These are phyloP conservation scores for Lysandra bellargus DNA, from an alignment of 2,888 invertebrate species.

Conservation along the genomic window DNA sequence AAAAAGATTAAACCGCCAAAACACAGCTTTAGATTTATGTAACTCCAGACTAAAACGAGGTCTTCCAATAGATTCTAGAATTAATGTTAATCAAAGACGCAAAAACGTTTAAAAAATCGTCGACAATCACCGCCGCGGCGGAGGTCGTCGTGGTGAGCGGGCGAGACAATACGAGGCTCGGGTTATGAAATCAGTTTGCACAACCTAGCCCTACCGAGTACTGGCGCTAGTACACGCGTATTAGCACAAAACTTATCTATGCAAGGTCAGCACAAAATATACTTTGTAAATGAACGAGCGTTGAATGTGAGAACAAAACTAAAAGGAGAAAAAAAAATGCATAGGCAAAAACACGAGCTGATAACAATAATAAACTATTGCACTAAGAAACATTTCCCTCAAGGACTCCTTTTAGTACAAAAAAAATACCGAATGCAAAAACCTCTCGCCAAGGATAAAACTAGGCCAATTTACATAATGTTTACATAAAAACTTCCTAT, in stretches of 20 bases:
- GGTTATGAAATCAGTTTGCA: conserved; percentile 76
- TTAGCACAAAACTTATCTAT: conserved; percentile 18
- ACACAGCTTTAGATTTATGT: too few species aligned
- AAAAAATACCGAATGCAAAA: not conserved
- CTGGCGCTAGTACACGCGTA: conserved; percentile 33
- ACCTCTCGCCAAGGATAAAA: not conserved
- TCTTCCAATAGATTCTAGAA: conserved; percentile 26
- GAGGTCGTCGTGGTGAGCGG: conserved; percentile 77
- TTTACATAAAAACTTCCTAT: conserved; percentile 23
- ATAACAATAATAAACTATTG: not conserved
- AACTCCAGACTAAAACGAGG: not conserved
- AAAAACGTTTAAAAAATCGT: conserved; percentile 26
- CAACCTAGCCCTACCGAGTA: conserved; percentile 56
- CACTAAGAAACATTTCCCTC: too few species aligned
- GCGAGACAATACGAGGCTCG: conserved; percentile 77
- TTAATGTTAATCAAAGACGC: conserved; percentile 18
- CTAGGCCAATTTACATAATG: conserved; percentile 13
- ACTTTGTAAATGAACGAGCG: not conserved
- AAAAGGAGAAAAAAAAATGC: too few species aligned
- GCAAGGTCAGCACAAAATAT: not conserved
- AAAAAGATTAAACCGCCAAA: too few species aligned
- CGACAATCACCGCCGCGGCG: conserved; percentile 41
- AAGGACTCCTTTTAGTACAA: too few species aligned
- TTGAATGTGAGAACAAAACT: not conserved
- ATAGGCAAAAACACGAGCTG: not conserved